phyloP scores from a whole-genome alignment of 2,113 vertebrate genomes.

The Onychorhynchus coronatus region DNA sequence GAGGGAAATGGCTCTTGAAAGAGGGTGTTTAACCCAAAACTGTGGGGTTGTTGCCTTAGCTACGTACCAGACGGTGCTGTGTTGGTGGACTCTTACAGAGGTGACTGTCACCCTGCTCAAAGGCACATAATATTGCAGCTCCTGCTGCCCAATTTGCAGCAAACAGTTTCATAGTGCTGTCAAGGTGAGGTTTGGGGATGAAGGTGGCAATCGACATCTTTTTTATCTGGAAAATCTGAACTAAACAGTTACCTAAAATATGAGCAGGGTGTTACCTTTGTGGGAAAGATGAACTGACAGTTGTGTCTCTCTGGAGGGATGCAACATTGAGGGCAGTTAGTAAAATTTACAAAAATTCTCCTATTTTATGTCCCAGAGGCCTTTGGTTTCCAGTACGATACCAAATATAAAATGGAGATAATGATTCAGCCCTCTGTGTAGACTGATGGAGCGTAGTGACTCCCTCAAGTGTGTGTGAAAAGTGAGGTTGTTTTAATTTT shows the following conservation, averaged over 20 bases:
- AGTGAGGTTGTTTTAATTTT: not conserved
- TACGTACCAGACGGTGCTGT: accelerated
- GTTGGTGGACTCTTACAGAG: not conserved
- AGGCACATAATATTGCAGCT: not conserved
- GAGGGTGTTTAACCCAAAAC: not conserved
- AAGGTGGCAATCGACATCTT: not conserved
- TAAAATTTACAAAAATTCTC: not conserved
- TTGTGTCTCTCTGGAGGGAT: not conserved
- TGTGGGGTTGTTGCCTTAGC: not conserved
- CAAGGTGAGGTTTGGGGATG: not conserved
- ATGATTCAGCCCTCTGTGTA: not conserved
- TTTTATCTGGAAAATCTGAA: not conserved
- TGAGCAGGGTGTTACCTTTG: accelerated
- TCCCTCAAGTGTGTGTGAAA: not conserved
- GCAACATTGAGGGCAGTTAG: not conserved
- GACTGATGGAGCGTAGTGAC: not conserved
- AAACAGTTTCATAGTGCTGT: not conserved
- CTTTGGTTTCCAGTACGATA: not conserved
- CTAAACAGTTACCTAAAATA: not conserved
- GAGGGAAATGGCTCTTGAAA: not conserved
- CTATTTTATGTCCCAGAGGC: not conserved
- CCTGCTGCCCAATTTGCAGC: not conserved
- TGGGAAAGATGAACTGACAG: not conserved
- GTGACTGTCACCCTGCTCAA: not conserved
- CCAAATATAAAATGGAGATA: not conserved